Base-by-base conservation (phyloP, 2,888 invertebrate species). In the Calliopum simillimum region DNA sequence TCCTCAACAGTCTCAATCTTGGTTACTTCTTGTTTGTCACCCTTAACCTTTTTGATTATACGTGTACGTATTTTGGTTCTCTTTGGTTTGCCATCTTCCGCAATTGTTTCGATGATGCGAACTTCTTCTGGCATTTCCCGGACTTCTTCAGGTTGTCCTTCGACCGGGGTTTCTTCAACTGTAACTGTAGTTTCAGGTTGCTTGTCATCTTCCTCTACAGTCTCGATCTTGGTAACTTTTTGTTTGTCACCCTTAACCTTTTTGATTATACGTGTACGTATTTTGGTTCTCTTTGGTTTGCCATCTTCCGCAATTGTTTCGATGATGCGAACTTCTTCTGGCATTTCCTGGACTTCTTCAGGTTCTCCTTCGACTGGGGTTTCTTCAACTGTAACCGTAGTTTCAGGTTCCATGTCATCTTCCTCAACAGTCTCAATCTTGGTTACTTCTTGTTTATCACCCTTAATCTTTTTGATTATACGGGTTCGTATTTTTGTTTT, bases 1-100 rank as follows among this genome's bases (percentile, higher is more conserved):
- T 77, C 77, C 67, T 77, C 75, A 21, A 76, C 73, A 14, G 74
- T 76, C 71, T 76, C 73, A 55, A 76, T 77, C 68, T 74, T 77
- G 6, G 77, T 77, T 23, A 77, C 75, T 71, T 77, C 75, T 72
- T 77, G 77, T 33, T 76, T 77, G 61, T 64, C 73, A 23, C 77
- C 77, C 74, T 75, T 77, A 12, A 76, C 55, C 70, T 74, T 77
- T 53, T 76, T 76, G 59, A 76, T 75, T 0, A 76, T 71, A 11
- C 75, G 74, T 14, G 76, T 76, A n/a, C 76, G 74, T 19, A 75
- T 75, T 71, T 73, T 75, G 69, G 64, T 76, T 55, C 74, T 76
- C 66, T 61, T 76, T 0, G 73, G 72, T 19, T 71, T 76, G 44
- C 75, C 75, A 8, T 75, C 73, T 64, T 73, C 73, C 4, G 74